These are phyloP conservation scores for Schlechtendalia chinensis DNA, from an alignment of 1,140 invertebrate genomes.

Conservation along the genomic window DNA sequence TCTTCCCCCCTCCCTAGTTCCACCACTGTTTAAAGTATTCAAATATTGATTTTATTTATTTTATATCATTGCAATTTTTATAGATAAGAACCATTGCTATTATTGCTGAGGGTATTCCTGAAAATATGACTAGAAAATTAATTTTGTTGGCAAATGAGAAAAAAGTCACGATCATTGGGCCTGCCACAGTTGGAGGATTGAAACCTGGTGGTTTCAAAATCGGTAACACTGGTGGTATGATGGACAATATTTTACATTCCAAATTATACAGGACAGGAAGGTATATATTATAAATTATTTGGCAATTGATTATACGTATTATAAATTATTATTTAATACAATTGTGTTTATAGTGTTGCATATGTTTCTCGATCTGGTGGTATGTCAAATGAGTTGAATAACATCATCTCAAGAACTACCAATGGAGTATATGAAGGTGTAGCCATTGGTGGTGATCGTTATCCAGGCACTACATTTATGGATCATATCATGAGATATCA, in stretches of 20 bases:
- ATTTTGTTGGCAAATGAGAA: constrained; percentile 82
- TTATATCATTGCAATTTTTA: constrained; percentile 40
- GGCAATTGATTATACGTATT: neutral
- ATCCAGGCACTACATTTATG: constrained; percentile 97
- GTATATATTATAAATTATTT: constrained; percentile 54
- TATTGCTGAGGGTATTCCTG: constrained; percentile 98
- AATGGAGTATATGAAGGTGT: constrained; percentile 98
- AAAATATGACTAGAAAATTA: constrained; percentile 95
- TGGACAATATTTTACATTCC: constrained; percentile 97
- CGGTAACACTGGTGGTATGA: constrained; percentile 99
- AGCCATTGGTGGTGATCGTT: constrained; percentile 98
- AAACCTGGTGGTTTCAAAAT: constrained; percentile 99
- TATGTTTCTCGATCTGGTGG: constrained; percentile 98
- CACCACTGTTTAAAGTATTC: no score
- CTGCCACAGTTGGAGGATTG: constrained; percentile 96
- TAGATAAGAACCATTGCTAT: constrained; percentile 94
- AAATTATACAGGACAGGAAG: constrained; percentile 92
- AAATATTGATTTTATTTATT: neutral
- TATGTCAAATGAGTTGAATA: constrained; percentile 99
- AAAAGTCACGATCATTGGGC: constrained; percentile 86
- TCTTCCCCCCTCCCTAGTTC: no score
- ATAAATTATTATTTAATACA: constrained; percentile 50
- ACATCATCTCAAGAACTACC: constrained; percentile 94
- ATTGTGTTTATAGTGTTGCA: constrained; percentile 73
- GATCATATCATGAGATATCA: constrained; percentile 91